Evolutionary conservation across 2,888 invertebrate species (phyloP).

Genomic region (Cylloceria caligata): DNA sequence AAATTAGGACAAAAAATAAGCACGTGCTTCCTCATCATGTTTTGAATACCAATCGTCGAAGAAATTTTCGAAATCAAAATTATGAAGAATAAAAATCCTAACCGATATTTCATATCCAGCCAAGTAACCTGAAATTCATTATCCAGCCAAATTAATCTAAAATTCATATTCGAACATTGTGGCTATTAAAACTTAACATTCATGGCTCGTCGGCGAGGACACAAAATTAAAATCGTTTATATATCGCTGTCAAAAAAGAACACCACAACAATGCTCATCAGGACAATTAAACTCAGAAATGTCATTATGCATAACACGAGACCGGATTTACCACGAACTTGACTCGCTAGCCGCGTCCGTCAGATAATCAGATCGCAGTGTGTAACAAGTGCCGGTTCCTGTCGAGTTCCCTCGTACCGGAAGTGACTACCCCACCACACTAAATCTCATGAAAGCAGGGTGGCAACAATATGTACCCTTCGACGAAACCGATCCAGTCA

Average conservation of each 20-base stretch:
- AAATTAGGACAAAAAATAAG: neutral
- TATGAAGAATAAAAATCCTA: constrained; percentile 1
- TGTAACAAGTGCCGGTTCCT: constrained; percentile 71
- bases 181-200: neutral
- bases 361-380: constrained; percentile 67
- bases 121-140: constrained; percentile 8
- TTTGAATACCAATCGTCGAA: constrained; percentile 4
- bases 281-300: constrained; percentile 48
- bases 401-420: constrained; percentile 70
- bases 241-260: constrained; percentile 7
- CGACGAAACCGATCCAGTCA: constrained; percentile 65
- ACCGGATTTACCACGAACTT: constrained; percentile 66
- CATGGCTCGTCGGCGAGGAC: neutral
- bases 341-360: constrained; percentile 67
- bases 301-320: constrained; percentile 54
- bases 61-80: constrained; percentile 14
- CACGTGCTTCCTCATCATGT: neutral
- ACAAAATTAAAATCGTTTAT: constrained; percentile 10
- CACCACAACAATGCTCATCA: constrained; percentile 27
- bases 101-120: neutral
- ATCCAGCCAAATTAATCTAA: constrained; percentile 23
- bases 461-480: constrained; percentile 72
- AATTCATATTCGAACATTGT: constrained; percentile 24
- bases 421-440: constrained; percentile 68
- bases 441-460: constrained; percentile 68